These are phyloP conservation scores for Opisthocomus hoazin DNA, from an alignment of 2,113 vertebrate species.

Conservation along the genomic window DNA sequence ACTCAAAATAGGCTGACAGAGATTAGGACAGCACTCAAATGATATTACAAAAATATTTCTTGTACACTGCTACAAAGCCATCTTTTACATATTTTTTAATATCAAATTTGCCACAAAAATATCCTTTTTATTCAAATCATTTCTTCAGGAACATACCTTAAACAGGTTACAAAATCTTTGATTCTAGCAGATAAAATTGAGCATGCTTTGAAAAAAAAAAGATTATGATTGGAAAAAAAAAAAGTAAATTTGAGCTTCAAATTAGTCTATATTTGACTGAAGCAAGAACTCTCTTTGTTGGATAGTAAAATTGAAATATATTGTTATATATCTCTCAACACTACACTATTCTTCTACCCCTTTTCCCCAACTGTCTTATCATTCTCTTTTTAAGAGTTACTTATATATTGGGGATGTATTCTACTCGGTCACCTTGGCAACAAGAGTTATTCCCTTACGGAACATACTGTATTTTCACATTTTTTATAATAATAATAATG, in stretches of 20 bases:
- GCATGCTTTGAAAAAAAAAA: background rate
- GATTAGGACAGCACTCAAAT: background rate
- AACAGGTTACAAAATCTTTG: background rate
- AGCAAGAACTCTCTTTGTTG: background rate
- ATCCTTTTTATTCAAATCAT: background rate
- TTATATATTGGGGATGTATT: background rate
- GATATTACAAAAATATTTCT: background rate
- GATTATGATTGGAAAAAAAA: background rate
- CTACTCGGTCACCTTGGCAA: constrained; percentile 42
- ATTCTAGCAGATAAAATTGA: background rate
- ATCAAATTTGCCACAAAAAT: background rate
- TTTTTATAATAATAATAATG: background rate
- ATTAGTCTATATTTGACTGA: background rate
- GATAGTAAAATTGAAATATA: background rate
- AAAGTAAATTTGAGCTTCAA: background rate
- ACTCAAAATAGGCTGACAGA: background rate
- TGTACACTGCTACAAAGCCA: background rate
- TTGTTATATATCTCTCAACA: background rate
- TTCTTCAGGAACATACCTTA: background rate
- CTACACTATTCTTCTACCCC: background rate
- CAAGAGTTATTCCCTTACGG: background rate
- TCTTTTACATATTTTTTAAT: background rate
- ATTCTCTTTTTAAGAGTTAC: background rate
- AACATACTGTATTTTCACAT: background rate
- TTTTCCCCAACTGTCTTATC: background rate